Percentiles rank a stretch among this genome's conserved stretches.
Evolutionary conservation across 2,888 invertebrate species (phyloP).

Genomic region (Entomobrya proxima): DNA sequence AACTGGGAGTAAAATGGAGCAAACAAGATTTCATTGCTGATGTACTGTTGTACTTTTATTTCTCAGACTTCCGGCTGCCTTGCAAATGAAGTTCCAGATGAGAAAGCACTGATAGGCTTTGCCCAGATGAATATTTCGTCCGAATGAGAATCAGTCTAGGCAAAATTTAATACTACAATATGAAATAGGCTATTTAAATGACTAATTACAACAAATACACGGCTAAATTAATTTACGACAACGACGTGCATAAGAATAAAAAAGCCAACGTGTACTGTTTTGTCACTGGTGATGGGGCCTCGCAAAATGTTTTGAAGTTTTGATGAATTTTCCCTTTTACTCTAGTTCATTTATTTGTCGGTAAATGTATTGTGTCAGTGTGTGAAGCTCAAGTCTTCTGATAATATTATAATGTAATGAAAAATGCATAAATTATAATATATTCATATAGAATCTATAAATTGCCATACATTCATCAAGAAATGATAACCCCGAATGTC

Average conservation of each 20-base stretch:
- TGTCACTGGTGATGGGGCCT: constrained; percentile 66
- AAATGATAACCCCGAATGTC: constrained; percentile 57
- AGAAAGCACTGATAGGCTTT: constrained; percentile 95
- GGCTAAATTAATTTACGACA: constrained; percentile 61
- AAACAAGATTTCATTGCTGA: not conserved
- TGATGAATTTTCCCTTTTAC: constrained; percentile 60
- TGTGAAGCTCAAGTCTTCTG: constrained; percentile 68
- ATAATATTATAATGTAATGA: constrained; percentile 63
- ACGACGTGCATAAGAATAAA: constrained; percentile 40
- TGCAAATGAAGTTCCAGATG: constrained; percentile 91
- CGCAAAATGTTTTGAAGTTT: constrained; percentile 61
- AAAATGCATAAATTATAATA: constrained; percentile 41
- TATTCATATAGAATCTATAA: constrained; percentile 37
- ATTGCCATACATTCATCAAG: constrained; percentile 60
- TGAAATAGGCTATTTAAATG: constrained; percentile 51
- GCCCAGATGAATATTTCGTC: constrained; percentile 95
- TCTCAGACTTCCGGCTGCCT: constrained; percentile 83
- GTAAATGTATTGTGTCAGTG: constrained; percentile 59
- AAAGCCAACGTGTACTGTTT: constrained; percentile 44
- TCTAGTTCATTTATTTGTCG: constrained; percentile 63
- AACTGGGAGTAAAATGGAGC: not conserved
- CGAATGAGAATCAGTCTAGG: constrained; percentile 80
- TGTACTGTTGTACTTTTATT: not conserved
- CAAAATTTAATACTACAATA: constrained; percentile 4
- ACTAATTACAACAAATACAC: constrained; percentile 46